These are phyloP conservation scores for Amphiprion clarkii DNA, from an alignment of 2,797 vertebrate genomes.

Conservation along the genomic window DNA sequence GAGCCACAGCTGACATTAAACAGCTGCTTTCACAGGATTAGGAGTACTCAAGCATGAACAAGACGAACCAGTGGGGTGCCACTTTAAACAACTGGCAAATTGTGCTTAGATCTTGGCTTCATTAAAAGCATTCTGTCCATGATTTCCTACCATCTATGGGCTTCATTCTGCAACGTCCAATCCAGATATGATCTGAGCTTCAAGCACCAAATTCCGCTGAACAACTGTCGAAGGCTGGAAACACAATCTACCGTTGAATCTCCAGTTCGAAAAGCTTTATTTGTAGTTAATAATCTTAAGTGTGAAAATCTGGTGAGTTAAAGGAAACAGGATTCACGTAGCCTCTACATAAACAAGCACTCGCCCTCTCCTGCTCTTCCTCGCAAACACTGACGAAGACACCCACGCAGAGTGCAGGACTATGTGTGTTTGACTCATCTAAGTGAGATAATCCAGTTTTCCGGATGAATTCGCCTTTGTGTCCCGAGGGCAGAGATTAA, in stretches of 20 bases:
- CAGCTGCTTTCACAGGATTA: background rate
- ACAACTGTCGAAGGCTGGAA: background rate
- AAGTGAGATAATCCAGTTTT: conserved; percentile 98
- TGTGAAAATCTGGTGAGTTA: conserved; percentile 19
- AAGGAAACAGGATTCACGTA: conserved; percentile 26
- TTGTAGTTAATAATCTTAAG: conserved; percentile 22
- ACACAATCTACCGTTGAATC: conserved; percentile 6
- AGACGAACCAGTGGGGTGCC: background rate
- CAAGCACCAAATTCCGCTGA: background rate
- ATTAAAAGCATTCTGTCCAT: background rate
- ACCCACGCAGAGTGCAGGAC: conserved; percentile 68
- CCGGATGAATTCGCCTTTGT: conserved; percentile 93
- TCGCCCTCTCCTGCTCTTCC: conserved; percentile 27
- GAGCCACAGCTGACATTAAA: background rate
- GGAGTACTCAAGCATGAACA: background rate
- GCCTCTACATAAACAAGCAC: conserved; percentile 26
- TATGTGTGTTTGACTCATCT: conserved; percentile 90
- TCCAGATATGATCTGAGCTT: background rate
- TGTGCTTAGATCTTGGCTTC: background rate
- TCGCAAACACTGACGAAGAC: conserved; percentile 46
- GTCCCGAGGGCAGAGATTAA: conserved; percentile 93
- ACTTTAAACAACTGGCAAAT: conserved; percentile 6
- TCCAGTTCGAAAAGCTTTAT: conserved; percentile 7
- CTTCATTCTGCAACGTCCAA: background rate
- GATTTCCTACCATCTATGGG: background rate